Conservation (phyloP, 2,113 vertebrate species). For the Alosa alosa region DNA sequence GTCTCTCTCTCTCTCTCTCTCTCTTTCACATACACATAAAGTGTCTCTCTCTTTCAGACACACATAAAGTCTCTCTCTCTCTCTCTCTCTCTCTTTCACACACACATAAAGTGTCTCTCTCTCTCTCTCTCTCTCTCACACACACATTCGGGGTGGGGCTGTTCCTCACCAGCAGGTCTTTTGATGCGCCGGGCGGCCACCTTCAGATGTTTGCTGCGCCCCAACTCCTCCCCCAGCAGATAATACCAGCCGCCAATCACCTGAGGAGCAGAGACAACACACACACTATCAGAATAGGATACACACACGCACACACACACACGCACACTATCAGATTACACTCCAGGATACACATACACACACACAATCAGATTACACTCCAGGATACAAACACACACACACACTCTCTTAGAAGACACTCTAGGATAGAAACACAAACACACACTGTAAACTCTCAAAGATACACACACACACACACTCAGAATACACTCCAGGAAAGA, state of each 20-base stretch:
- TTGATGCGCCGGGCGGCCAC: slow-evolving; percentile 69
- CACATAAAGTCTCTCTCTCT: too few species aligned
- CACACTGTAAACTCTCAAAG: too few species aligned
- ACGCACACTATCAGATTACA: background rate
- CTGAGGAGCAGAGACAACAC: slow-evolving; percentile 54
- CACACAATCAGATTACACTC: background rate
- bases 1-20: too few species aligned
- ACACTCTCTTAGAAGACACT: background rate
- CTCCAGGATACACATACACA: slow-evolving; percentile 1
- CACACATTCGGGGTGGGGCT: too few species aligned
- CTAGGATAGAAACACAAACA: too few species aligned
- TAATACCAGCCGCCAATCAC: slow-evolving; percentile 85
- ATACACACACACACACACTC: too few species aligned
- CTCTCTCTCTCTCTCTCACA: too few species aligned
- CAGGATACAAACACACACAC: background rate
- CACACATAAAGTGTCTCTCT: too few species aligned
- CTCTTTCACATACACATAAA: too few species aligned
- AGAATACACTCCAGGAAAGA: too few species aligned
- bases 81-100: too few species aligned
- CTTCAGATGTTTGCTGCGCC: slow-evolving; percentile 83
- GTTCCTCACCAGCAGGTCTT: slow-evolving; percentile 40
- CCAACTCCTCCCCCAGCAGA: slow-evolving; percentile 79
- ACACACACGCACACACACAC: background rate
- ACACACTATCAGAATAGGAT: background rate
- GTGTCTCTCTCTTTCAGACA: too few species aligned